phyloP scores from a whole-genome alignment of 2,797 vertebrate genomes.

The Melanotaenia nigrans region DNA sequence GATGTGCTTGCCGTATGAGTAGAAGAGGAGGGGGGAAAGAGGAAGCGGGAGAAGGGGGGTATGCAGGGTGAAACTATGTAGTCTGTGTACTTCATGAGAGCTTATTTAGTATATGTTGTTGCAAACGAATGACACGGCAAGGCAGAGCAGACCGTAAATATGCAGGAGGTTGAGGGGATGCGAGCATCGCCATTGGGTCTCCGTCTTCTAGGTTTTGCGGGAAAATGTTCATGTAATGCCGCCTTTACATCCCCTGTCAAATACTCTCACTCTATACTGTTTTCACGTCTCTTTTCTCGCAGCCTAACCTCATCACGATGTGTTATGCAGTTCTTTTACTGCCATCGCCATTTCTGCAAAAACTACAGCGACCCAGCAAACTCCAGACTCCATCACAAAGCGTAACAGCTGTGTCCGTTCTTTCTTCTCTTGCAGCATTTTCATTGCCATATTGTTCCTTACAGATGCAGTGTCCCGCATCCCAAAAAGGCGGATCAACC shows the following conservation, averaged over 20 bases:
- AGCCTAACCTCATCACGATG: slow-evolving; percentile 47
- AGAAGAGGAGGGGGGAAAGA: slow-evolving; percentile 13
- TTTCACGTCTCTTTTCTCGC: slow-evolving; percentile 14
- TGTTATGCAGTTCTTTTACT: slow-evolving; percentile 32
- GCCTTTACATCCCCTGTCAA: not conserved
- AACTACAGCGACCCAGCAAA: slow-evolving; percentile 32
- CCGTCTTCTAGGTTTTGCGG: slow-evolving; percentile 21
- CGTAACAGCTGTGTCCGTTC: slow-evolving; percentile 13
- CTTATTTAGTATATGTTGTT: slow-evolving; percentile 40
- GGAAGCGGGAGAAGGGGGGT: not conserved
- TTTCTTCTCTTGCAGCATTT: slow-evolving; percentile 43
- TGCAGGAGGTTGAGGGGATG: slow-evolving; percentile 29
- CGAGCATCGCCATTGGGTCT: slow-evolving; percentile 4
- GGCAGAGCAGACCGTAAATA: slow-evolving; percentile 19
- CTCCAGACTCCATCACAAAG: slow-evolving; percentile 38
- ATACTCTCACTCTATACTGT: slow-evolving; percentile 10
- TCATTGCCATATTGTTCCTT: slow-evolving; percentile 19
- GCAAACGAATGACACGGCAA: slow-evolving; percentile 15
- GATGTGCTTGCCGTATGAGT: slow-evolving; percentile 44
- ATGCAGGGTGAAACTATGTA: slow-evolving; percentile 31
- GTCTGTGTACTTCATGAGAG: slow-evolving; percentile 40
- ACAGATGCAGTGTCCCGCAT: slow-evolving; percentile 26
- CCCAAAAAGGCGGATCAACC: slow-evolving; percentile 1
- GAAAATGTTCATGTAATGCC: slow-evolving; percentile 22
- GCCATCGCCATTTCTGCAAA: slow-evolving; percentile 11